Conservation (phyloP, 2,888 invertebrate genomes). For the Hydroisotoma schaefferi region DNA sequence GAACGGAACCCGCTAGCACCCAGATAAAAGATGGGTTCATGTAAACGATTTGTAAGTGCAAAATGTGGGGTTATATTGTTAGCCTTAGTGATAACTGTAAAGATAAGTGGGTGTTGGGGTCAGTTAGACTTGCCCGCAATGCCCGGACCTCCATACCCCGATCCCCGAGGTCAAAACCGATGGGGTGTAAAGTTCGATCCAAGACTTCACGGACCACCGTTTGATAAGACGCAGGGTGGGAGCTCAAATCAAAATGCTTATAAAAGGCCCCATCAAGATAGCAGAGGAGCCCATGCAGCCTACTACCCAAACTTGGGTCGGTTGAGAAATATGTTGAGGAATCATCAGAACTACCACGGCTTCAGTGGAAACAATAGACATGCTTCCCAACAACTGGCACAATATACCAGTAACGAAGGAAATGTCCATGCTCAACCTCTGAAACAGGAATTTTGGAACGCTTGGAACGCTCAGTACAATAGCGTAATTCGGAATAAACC, state of each 20-base stretch:
- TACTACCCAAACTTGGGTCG: too few relatives aligned
- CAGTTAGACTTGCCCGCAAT: conserved; percentile 10
- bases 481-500: neutral
- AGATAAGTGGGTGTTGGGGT: too few relatives aligned
- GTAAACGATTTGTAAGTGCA: too few relatives aligned
- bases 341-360: too few relatives aligned
- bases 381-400: neutral
- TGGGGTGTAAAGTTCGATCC: conserved; percentile 17
- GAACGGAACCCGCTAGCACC: too few relatives aligned
- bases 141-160: conserved; percentile 16
- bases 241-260: neutral
- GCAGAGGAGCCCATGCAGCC: too few relatives aligned
- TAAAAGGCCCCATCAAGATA: neutral
- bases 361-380: neutral
- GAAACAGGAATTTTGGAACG: neutral
- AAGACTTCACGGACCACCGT: conserved; percentile 8
- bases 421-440: neutral
- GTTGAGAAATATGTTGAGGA: too few relatives aligned
- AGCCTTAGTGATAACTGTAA: too few relatives aligned
- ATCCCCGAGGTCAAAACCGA: conserved; percentile 10
- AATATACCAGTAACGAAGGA: neutral
- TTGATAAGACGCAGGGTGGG: neutral
- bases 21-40: too few relatives aligned
- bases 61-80: too few relatives aligned
- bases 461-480: conserved; percentile 3